Conservation (phyloP, 2,888 invertebrate genomes). For the Volucella inanis region DNA sequence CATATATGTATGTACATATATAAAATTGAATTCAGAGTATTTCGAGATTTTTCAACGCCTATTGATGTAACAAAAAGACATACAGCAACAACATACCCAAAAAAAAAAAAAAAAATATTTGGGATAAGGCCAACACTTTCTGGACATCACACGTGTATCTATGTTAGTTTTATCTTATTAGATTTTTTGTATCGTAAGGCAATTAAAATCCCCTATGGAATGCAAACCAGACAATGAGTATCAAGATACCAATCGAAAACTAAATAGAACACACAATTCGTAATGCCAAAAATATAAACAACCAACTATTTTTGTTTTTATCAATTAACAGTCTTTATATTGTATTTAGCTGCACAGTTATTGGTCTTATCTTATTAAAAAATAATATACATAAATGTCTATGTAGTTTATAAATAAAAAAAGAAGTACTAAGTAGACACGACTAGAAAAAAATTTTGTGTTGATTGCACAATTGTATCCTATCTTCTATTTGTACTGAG, state of each 20-base stretch:
- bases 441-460: conserved; percentile 60
- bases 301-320: conserved; percentile 24
- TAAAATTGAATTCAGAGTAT: too few relatives aligned
- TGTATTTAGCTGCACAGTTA: conserved; percentile 63
- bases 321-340: conserved; percentile 68
- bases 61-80: too few relatives aligned
- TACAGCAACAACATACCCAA: too few relatives aligned
- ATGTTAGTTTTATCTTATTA: neutral
- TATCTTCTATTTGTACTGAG: conserved; percentile 75
- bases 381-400: conserved; percentile 49
- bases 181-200: neutral
- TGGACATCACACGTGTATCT: too few relatives aligned
- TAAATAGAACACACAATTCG: neutral
- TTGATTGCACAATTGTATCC: conserved; percentile 42
- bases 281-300: neutral
- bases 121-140: too few relatives aligned
- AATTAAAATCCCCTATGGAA: neutral
- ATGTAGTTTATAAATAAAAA: conserved; percentile 60
- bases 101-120: too few relatives aligned
- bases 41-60: too few relatives aligned
- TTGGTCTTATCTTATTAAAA: conserved; percentile 46
- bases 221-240: conserved; percentile 11
- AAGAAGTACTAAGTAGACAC: conserved; percentile 59
- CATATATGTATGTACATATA: too few relatives aligned
- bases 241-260: neutral